A percentile compares a stretch with the other conserved stretches of the same genome.
phyloP scores from a whole-genome alignment of 2,888 invertebrate genomes.

The Merodon equestris region DNA sequence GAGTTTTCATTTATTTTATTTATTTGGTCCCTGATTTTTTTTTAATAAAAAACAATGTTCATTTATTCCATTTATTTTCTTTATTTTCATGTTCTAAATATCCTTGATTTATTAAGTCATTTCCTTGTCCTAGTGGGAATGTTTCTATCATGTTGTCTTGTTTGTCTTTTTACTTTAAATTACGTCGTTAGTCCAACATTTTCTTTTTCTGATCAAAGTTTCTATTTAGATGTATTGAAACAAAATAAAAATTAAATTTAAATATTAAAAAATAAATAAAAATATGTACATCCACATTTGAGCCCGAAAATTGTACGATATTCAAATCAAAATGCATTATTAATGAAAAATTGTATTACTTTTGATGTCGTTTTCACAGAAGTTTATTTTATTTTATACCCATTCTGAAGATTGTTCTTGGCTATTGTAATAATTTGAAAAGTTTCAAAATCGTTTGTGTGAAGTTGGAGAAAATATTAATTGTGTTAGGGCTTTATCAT shows the following conservation, averaged over 20 bases:
- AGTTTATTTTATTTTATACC: conserved; percentile 49
- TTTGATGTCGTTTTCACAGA: conserved; percentile 32
- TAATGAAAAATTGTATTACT: neutral
- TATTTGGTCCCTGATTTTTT: conserved; percentile 76
- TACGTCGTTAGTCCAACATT: conserved; percentile 26
- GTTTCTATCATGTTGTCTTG: neutral
- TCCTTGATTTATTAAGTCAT: conserved; percentile 11
- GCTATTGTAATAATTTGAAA: conserved; percentile 56
- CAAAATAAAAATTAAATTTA: conserved; percentile 3
- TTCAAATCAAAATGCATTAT: neutral
- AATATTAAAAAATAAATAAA: neutral
- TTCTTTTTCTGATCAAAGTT: conserved; percentile 8
- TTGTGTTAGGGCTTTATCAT: conserved; percentile 69
- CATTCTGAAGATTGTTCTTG: conserved; percentile 67
- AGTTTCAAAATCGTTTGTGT: conserved; percentile 71
- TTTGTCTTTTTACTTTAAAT: conserved; percentile 15
- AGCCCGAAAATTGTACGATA: conserved; percentile 17
- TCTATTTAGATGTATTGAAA: conserved; percentile 14
- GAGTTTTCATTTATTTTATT: conserved; percentile 26
- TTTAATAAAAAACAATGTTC: conserved; percentile 42
- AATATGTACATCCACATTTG: conserved; percentile 5
- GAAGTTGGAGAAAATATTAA: conserved; percentile 78
- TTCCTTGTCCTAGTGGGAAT: conserved; percentile 39
- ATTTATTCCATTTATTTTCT: conserved; percentile 15
- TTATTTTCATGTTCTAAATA: conserved; percentile 16